phyloP scores from a whole-genome alignment of 2,113 vertebrate genomes.

The Fulmarus glacialis region DNA sequence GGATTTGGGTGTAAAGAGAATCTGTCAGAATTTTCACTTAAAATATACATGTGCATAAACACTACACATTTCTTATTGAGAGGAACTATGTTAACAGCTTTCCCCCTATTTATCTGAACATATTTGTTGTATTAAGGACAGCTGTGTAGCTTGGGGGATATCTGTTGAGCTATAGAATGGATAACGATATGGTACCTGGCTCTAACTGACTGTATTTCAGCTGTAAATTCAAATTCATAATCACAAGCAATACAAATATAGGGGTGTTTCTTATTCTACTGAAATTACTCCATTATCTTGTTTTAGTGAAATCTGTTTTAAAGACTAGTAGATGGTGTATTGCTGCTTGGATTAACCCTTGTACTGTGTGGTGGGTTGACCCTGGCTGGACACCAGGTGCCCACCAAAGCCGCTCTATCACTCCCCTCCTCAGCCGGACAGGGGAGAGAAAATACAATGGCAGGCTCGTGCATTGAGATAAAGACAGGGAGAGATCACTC shows the following conservation, averaged over 20 bases:
- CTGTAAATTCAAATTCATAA: conserved; percentile 64
- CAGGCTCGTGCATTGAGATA: too few relatives aligned
- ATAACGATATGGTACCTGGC: conserved; percentile 64
- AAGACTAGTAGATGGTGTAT: conserved; percentile 42
- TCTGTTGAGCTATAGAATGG: conserved; percentile 38
- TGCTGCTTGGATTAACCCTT: conserved; percentile 58
- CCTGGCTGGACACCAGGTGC: too few relatives aligned
- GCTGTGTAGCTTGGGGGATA: conserved; percentile 61
- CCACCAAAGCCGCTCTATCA: background rate
- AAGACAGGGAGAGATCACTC: too few relatives aligned
- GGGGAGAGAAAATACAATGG: too few relatives aligned
- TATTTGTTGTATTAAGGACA: conserved; percentile 64
- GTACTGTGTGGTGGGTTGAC: background rate
- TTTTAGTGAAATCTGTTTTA: conserved; percentile 49
- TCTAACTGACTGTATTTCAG: conserved; percentile 68
- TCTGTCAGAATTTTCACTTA: conserved; percentile 20
- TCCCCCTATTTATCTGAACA: background rate
- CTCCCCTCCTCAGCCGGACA: background rate
- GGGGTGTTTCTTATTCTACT: conserved; percentile 59
- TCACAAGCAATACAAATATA: conserved; percentile 65
- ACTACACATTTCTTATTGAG: conserved; percentile 7
- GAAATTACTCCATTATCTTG: conserved; percentile 42
- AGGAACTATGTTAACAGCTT: conserved; percentile 26
- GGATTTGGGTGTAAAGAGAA: conserved; percentile 50
- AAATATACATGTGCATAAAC: conserved; percentile 9